Evolutionary conservation across 30 jellyfish, hydroid and myxozoan species (phyloP), one percentile per base, ranked within the genome.

Genomic region (Pseudorhiza aurosa): DNA sequence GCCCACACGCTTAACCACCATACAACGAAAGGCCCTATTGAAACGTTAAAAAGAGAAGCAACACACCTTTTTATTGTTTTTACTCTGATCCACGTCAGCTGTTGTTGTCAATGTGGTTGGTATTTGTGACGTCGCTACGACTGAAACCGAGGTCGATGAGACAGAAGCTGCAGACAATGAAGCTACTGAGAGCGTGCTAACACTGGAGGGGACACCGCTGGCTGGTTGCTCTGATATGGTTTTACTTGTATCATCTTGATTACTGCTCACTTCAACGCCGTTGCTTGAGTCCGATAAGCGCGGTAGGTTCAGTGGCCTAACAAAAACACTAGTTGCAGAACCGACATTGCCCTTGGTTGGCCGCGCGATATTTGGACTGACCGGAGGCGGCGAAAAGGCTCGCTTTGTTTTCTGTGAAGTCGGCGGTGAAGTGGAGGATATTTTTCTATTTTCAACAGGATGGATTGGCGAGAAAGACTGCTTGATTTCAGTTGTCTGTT

Each of bases 391-490:
- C 18, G 84, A 72, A 56, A 77, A 88, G 36, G 86, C 77, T n/a
- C 92, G 87, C 37, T 84, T 81, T 26, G 86, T 72, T 14, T 85
- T 82, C 36, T 63, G 95, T 17, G 75, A 79, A 22, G 85, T 60
- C 43, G 72, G 83, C 28, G 97, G 95, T 19, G 96, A 87, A 12
- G 57, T 51, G 14, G 53, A 37, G 25, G 89, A 2, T 14, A 33
- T 44, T 43, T 69, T 67, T 57, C 85, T 43, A 18, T 67, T 39
- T 29, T 56, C 72, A 15, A 93, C 82, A 18, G 98, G 98, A 55
- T 91, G 94, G 22, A 91, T 91, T 21, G 98, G 98, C 3, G 98
- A 91, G 70, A 91, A 91, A 8, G 95, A 75, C 30, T 51, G 91
- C 31, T 81, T 72, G 36, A 33, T 55, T 58, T 74, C 90, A 24